Conservation (phyloP, 2,113 vertebrate species). For the Pelmatolapia mariae region DNA sequence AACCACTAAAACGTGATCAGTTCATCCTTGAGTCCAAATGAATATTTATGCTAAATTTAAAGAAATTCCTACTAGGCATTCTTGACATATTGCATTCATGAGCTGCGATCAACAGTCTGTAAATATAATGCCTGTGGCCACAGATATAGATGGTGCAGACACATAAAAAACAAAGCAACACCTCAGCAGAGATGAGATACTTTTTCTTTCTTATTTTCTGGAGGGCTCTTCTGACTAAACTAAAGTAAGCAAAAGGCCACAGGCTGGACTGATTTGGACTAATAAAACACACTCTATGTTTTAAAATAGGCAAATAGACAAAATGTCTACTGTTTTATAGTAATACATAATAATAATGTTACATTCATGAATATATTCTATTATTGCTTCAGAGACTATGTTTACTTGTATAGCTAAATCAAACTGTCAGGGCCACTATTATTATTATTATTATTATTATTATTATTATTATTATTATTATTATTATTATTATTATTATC, state of each 20-base stretch:
- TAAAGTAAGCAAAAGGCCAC: background rate
- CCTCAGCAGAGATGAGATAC: background rate
- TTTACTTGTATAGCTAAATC: background rate
- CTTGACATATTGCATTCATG: background rate
- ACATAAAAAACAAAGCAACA: background rate
- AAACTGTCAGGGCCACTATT: fast-evolving
- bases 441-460: background rate
- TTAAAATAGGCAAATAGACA: background rate
- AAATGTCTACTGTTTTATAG: background rate
- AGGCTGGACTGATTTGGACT: background rate
- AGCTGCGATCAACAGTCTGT: background rate
- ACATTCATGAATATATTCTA: background rate
- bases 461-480: background rate
- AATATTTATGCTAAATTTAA: background rate
- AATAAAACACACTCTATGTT: background rate
- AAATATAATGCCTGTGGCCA: background rate
- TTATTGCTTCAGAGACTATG: background rate
- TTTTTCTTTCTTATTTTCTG: background rate
- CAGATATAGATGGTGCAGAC: fast-evolving
- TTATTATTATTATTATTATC: no score
- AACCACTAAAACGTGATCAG: background rate
- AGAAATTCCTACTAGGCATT: background rate
- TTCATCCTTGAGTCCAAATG: background rate
- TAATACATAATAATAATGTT: background rate
- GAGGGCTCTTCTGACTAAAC: background rate